Conservation (phyloP, 2,888 invertebrate species). For the Oligia fasciuncula region DNA sequence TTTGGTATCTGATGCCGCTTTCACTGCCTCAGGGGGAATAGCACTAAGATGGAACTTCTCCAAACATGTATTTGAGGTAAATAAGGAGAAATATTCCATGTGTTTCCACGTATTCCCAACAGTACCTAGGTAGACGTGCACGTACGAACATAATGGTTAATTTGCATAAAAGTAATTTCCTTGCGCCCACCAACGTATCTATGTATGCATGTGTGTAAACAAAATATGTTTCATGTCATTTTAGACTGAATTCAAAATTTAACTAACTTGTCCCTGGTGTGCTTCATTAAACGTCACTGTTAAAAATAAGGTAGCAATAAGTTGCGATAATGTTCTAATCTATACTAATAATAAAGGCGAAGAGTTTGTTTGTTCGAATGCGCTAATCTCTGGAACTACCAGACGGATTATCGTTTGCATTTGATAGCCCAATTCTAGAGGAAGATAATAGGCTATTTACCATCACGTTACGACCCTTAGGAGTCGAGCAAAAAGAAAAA, state of each 20-base stretch:
- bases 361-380: too few species aligned
- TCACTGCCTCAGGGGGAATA: conserved; percentile 32
- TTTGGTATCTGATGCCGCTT: conserved; percentile 42
- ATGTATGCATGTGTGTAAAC: conserved; percentile 25
- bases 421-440: too few species aligned
- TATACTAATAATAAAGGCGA: too few species aligned
- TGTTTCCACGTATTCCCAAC: conserved; percentile 25
- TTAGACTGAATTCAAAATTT: conserved; percentile 39
- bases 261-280: conserved; percentile 14
- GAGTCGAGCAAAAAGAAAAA: too few species aligned
- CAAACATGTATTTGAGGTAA: conserved; percentile 36
- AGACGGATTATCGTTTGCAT: too few species aligned
- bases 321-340: neutral
- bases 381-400: too few species aligned
- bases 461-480: too few species aligned
- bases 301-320: conserved; percentile 11
- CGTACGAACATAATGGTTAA: conserved; percentile 74
- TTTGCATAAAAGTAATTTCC: conserved; percentile 85
- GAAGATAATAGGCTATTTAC: too few species aligned
- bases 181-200: conserved; percentile 54
- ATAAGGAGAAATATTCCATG: conserved; percentile 34
- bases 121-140: conserved; percentile 66
- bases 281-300: neutral
- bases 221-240: conserved; percentile 50
- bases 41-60: conserved; percentile 24